Conservation (phyloP, 2,888 invertebrate species). For the Tromatobia lineatoria region DNA sequence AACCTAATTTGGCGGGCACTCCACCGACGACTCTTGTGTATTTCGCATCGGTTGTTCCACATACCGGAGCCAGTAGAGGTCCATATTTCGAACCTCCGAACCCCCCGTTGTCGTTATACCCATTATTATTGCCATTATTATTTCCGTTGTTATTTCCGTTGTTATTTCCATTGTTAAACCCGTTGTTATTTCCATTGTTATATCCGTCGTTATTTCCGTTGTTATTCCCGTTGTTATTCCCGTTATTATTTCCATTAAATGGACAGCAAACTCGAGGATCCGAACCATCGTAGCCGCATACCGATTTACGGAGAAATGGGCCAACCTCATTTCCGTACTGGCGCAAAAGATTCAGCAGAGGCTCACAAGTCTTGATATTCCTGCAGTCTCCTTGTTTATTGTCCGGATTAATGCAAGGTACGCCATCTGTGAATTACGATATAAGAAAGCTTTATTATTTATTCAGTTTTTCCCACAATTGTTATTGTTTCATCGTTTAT, state of each 20-base stretch:
- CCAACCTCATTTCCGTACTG: slow-evolving; percentile 85
- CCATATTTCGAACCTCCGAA: slow-evolving; percentile 64
- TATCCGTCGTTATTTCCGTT: slow-evolving; percentile 21
- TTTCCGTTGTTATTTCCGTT: slow-evolving; percentile 15
- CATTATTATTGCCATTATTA: slow-evolving; percentile 11
- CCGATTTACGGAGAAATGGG: slow-evolving; percentile 88
- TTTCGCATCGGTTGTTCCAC: slow-evolving; percentile 88
- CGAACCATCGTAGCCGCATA: slow-evolving; percentile 90
- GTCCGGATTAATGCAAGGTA: slow-evolving; percentile 86
- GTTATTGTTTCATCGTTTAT: too few species aligned
- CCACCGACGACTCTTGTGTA: slow-evolving; percentile 91
- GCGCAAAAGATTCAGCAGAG: slow-evolving; percentile 86
- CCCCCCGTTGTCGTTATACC: slow-evolving; percentile 10
- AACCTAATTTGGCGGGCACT: slow-evolving; percentile 88
- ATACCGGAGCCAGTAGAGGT: slow-evolving; percentile 84
- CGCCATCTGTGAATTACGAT: slow-evolving; percentile 26
- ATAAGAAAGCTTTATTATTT: too few species aligned
- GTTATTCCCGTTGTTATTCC: slow-evolving; percentile 7
- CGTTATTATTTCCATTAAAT: slow-evolving; percentile 14
- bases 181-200: slow-evolving; percentile 30
- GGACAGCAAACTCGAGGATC: slow-evolving; percentile 90
- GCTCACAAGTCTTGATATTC: slow-evolving; percentile 86
- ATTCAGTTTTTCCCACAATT: too few species aligned
- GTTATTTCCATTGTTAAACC: slow-evolving; percentile 32
- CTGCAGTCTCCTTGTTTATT: slow-evolving; percentile 87